phyloP scores from a whole-genome alignment of 2,888 invertebrate species.

The Hydrotaea cyrtoneurina region DNA sequence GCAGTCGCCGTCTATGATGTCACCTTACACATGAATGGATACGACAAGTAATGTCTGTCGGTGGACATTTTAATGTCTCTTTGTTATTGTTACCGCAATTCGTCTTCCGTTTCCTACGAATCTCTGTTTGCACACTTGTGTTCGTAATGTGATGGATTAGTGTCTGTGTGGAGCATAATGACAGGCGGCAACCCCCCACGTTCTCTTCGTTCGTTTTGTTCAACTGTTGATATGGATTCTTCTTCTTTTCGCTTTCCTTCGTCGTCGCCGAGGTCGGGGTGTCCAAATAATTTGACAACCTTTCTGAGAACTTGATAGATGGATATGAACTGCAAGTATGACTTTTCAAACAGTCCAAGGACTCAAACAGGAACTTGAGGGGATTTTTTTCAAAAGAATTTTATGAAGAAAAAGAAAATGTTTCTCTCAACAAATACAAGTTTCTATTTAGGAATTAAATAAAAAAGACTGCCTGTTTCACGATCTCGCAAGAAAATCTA shows the following conservation, averaged over 20 bases:
- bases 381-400: no score
- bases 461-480: no score
- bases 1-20: conserved; percentile 2
- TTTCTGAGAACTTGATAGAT: conserved; percentile 28
- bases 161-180: background rate
- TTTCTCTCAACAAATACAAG: no score
- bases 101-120: background rate
- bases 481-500: no score
- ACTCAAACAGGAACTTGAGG: no score
- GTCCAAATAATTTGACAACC: conserved; percentile 34
- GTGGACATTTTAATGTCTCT: background rate
- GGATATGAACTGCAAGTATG: no score
- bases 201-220: no score
- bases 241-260: background rate
- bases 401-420: no score
- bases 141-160: conserved; percentile 31
- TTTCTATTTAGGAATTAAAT: no score
- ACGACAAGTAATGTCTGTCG: background rate
- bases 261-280: no score
- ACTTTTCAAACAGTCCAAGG: no score
- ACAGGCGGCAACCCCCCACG: background rate
- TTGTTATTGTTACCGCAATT: background rate
- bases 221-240: conserved; percentile 40
- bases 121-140: background rate
- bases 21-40: background rate